phyloP scores from a whole-genome alignment of 2,888 invertebrate genomes.

The Nineta flava region DNA sequence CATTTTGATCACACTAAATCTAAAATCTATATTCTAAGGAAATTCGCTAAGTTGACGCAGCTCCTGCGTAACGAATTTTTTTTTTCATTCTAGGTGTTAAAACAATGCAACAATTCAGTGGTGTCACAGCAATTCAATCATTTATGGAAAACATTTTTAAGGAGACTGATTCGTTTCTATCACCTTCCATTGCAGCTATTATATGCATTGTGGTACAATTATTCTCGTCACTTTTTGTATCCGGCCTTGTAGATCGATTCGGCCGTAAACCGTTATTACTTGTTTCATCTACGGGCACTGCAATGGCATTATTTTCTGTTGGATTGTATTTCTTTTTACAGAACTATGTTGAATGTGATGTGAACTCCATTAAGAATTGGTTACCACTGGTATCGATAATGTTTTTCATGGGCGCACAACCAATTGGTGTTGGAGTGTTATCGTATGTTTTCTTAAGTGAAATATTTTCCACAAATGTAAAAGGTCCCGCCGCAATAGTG shows the following conservation, averaged over 20 bases:
- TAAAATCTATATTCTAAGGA: too few relatives aligned
- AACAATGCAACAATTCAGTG: constrained; percentile 24
- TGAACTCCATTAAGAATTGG: constrained; percentile 20
- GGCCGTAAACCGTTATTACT: constrained; percentile 31
- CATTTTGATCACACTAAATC: too few relatives aligned
- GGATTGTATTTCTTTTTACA: constrained; percentile 24
- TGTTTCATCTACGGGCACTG: constrained; percentile 24
- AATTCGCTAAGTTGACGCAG: too few relatives aligned
- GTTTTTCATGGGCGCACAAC: constrained; percentile 25
- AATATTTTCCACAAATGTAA: constrained; percentile 29
- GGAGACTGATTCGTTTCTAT: constrained; percentile 16
- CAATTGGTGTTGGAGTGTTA: constrained; percentile 27
- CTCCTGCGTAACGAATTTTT: too few relatives aligned
- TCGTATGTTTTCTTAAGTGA: constrained; percentile 29
- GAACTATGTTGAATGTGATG: constrained; percentile 18
- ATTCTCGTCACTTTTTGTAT: constrained; percentile 17
- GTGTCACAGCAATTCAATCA: constrained; percentile 24
- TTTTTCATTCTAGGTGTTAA: too few relatives aligned
- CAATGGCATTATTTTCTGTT: constrained; percentile 19
- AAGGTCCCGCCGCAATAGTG: constrained; percentile 31
- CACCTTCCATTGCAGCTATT: constrained; percentile 18
- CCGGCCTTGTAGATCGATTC: constrained; percentile 21
- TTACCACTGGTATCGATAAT: constrained; percentile 25
- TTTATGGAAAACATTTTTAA: constrained; percentile 26
- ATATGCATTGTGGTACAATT: constrained; percentile 20